Evolutionary conservation across 2,888 invertebrate genomes (phyloP).

Genomic region (Invenusta paracnida): DNA sequence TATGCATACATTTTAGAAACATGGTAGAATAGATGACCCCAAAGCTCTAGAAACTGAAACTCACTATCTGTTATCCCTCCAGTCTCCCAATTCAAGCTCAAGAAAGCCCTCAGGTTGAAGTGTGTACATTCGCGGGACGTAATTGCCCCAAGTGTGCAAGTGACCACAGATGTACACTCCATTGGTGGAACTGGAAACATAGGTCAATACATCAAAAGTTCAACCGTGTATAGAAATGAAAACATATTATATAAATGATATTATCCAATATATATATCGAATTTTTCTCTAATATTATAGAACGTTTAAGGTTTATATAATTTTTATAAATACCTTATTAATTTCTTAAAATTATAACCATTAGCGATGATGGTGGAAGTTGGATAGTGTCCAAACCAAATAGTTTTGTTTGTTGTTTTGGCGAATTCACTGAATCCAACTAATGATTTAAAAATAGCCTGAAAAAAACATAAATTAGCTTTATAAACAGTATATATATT

Average conservation of each 20-base stretch:
- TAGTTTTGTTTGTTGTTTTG: conserved; percentile 65
- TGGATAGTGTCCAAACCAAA: conserved; percentile 86
- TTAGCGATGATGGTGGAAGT: conserved; percentile 71
- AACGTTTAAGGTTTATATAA: not conserved
- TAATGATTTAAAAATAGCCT: not conserved
- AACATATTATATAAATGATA: not conserved
- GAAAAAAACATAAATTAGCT: not conserved
- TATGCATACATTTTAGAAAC: no score
- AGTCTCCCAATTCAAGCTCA: conserved; percentile 83
- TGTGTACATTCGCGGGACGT: conserved; percentile 78
- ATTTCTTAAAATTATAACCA: conserved; percentile 49
- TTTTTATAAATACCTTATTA: conserved; percentile 49
- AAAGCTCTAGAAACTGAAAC: no score
- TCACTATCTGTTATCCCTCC: conserved; percentile 81
- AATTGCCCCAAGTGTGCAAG: conserved; percentile 75
- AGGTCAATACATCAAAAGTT: no score
- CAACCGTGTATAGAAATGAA: not conserved
- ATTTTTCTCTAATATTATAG: not conserved
- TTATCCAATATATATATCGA: no score
- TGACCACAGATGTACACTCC: conserved; percentile 82
- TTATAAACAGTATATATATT: not conserved
- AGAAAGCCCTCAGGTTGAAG: conserved; percentile 75
- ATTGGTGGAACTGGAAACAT: conserved; percentile 60
- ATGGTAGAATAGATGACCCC: no score
- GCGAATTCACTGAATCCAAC: conserved; percentile 42